Percentiles rank a stretch among this genome's conserved stretches.
These are phyloP conservation scores for Mythimna lalbum DNA, from an alignment of 2,888 invertebrate genomes.

Conservation along the genomic window DNA sequence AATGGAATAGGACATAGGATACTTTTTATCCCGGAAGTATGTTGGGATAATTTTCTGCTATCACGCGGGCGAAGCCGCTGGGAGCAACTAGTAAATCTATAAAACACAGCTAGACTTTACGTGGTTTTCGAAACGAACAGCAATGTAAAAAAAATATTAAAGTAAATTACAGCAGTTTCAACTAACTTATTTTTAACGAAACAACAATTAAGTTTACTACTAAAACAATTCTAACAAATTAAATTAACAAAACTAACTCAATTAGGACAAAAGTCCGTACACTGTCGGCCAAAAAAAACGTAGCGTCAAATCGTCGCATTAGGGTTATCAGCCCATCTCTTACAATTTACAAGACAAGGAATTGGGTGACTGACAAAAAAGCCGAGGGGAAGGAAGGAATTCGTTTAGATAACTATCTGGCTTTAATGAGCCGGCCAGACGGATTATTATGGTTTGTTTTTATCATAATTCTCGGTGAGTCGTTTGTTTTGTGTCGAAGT, in stretches of 20 bases:
- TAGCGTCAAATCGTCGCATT: slow-evolving; percentile 60
- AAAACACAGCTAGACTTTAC: no score
- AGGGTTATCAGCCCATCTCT: slow-evolving; percentile 60
- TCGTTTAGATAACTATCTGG: slow-evolving; percentile 65
- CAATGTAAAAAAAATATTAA: neutral
- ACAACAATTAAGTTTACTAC: neutral
- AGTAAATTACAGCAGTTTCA: neutral
- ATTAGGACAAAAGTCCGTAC: slow-evolving; percentile 6
- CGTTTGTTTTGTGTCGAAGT: slow-evolving; percentile 11
- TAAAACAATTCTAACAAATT: slow-evolving; percentile 3
- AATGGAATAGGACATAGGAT: no score
- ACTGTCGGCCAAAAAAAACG: slow-evolving; percentile 43
- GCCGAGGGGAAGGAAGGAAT: slow-evolving; percentile 58
- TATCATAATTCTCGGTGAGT: slow-evolving; percentile 27
- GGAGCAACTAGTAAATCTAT: no score
- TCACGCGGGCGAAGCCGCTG: no score
- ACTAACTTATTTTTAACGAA: neutral
- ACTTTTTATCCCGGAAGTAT: no score
- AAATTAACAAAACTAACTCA: slow-evolving; percentile 7
- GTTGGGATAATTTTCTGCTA: no score
- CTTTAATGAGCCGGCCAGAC: slow-evolving; percentile 55
- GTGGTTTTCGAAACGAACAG: no score
- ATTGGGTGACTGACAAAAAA: slow-evolving; percentile 54
- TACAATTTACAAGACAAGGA: slow-evolving; percentile 60
- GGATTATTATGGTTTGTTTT: slow-evolving; percentile 32